Evolutionary conservation across 1,140 invertebrate genomes (phyloP).

Genomic region (Harlomillsia oculata): DNA sequence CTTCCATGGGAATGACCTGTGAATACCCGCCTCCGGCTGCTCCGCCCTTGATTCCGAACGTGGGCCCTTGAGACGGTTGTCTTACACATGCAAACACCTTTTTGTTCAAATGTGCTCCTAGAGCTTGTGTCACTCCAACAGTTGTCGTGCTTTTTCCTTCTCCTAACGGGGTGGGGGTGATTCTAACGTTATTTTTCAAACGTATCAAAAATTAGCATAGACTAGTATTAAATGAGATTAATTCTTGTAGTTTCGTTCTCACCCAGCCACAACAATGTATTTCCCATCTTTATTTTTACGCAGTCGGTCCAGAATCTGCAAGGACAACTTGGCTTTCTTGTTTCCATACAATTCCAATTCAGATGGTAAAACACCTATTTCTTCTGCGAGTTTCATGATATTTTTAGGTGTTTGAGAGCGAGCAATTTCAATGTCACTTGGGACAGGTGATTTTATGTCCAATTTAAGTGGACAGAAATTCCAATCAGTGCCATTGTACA

Average conservation of each 20-base stretch:
- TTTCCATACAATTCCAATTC: conserved; percentile 87
- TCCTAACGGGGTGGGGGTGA: conserved; percentile 59
- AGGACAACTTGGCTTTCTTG: conserved; percentile 89
- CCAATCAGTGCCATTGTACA: conserved; percentile 54
- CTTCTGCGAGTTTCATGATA: conserved; percentile 62
- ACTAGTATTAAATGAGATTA: neutral
- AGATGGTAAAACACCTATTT: conserved; percentile 68
- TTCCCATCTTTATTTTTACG: conserved; percentile 63
- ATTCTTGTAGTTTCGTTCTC: conserved; percentile 36
- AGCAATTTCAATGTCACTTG: conserved; percentile 82
- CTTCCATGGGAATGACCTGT: conserved; percentile 98
- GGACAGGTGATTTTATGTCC: conserved; percentile 54
- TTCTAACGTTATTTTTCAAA: conserved; percentile 8
- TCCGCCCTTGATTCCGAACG: conserved; percentile 49
- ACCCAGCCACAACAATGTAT: conserved; percentile 92
- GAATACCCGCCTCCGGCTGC: conserved; percentile 91
- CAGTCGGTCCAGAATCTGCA: conserved; percentile 70
- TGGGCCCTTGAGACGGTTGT: conserved; percentile 56
- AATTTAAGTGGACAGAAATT: conserved; percentile 52
- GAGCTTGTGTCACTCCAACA: conserved; percentile 84
- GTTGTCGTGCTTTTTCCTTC: conserved; percentile 96
- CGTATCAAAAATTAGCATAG: neutral
- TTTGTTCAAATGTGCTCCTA: conserved; percentile 69
- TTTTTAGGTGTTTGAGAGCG: conserved; percentile 78
- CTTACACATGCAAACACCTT: conserved; percentile 91